Base-by-base conservation (phyloP, 2,113 vertebrate species). In the Eulemur macaco region DNA sequence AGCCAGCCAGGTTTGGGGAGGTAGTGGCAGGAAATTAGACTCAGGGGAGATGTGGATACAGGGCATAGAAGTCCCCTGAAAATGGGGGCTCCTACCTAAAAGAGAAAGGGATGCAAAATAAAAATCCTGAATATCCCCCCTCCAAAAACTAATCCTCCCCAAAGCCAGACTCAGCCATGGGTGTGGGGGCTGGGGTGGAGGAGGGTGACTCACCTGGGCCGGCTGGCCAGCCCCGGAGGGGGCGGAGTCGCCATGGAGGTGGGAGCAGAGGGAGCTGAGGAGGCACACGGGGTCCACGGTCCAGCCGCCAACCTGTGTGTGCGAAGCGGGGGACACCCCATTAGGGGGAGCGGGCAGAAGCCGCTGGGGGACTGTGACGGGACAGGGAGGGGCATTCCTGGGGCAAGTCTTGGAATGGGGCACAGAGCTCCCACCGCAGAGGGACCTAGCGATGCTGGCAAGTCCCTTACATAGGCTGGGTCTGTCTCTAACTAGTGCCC, bases 251-350 rank as follows among this genome's bases (percentile, higher is more conserved):
- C 98, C 95, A 73, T 98, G 98, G 42, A 98, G 97, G 98, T 98
- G 98, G 94, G 98, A 98, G 96, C 98, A 98, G 96, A 98, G 97
- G 97, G 98, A 98, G 97, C 97, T 98, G 98, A 98, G 98, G 94
- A 98, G 98, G 95, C 98, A 98, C 96, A 97, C 98, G 50, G 97
- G 98, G 97, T 98, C 98, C 98, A 98, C 97, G 73, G 97, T 98
- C 98, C 98, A 98, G 98, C 98, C 94, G 92, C 98, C 98, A 95
- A 98, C 98, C 98, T 98, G 98, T 98, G 98, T 98, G 98, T 97
- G 98, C 77, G 97, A 98, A 98, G 96, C 7, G 96, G 94, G 97
- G 97, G 97, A 98, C 97, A 98, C 98, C 98, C 98, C 95, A 96
- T 98, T 98, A 98, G 98, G 98, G 98, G 97, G 95, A 96, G 94